Conservation (phyloP, 2,888 invertebrate species). For the Eupithecia abbreviata region DNA sequence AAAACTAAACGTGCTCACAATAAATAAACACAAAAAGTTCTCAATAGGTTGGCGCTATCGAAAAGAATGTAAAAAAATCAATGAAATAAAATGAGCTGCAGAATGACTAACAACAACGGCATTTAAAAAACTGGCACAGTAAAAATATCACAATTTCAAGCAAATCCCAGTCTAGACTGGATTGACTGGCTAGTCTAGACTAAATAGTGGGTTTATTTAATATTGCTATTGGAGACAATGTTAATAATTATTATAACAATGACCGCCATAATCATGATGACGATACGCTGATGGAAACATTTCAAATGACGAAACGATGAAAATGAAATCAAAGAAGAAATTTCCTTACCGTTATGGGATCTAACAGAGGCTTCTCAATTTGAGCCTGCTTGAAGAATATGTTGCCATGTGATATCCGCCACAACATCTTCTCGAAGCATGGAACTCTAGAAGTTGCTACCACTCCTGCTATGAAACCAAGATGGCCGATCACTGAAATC, state of each 20-base stretch:
- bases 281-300: not conserved
- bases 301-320: not conserved
- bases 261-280: not conserved
- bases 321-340: not conserved
- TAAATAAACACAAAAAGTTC: constrained; percentile 1
- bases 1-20: constrained; percentile 29
- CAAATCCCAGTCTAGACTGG: not conserved
- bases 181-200: not conserved
- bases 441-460: constrained; percentile 73
- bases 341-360: constrained; percentile 72
- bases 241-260: not conserved
- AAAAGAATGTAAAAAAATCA: not conserved
- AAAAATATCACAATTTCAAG: not conserved
- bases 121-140: not conserved
- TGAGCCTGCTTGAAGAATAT: constrained; percentile 80
- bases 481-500: constrained; percentile 63
- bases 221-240: not conserved
- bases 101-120: not conserved
- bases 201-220: not conserved
- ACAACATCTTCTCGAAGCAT: constrained; percentile 77
- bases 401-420: constrained; percentile 80
- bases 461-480: constrained; percentile 78
- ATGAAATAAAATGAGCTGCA: not conserved
- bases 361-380: constrained; percentile 73
- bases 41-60: not conserved